These are phyloP conservation scores for Sphaerophoria taeniata DNA, from an alignment of 2,888 invertebrate genomes.

Conservation along the genomic window DNA sequence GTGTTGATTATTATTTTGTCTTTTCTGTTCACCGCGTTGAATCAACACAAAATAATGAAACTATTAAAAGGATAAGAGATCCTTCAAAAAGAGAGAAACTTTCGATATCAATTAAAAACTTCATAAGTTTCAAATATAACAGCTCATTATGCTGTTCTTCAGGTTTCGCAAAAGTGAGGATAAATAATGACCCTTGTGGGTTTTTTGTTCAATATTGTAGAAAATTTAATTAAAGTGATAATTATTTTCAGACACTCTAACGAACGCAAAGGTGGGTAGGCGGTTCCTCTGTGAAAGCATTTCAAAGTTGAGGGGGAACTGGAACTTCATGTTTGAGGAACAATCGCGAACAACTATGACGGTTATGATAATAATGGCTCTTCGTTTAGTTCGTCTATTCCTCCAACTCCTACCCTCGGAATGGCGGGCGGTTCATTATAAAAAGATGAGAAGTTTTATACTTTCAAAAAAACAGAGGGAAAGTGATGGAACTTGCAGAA, in stretches of 20 bases:
- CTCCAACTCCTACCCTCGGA: constrained; percentile 2
- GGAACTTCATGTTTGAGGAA: not conserved
- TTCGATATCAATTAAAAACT: constrained; percentile 73
- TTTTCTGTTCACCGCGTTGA: not conserved
- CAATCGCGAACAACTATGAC: constrained; percentile 26
- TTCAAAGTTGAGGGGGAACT: not conserved
- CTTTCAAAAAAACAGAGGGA: constrained; percentile 26
- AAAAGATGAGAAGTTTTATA: constrained; percentile 70
- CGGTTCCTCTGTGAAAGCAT: constrained; percentile 5
- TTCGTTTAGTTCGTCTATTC: constrained; percentile 24
- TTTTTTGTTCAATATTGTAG: not conserved
- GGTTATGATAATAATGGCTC: constrained; percentile 17
- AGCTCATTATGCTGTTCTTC: constrained; percentile 58
- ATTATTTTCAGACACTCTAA: constrained; percentile 42
- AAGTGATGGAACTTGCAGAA: not conserved
- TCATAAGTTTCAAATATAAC: constrained; percentile 58
- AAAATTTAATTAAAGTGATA: constrained; percentile 70
- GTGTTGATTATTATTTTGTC: constrained; percentile 49
- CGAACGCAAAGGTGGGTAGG: constrained; percentile 27
- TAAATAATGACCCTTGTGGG: constrained; percentile 62
- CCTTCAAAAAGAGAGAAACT: constrained; percentile 32
- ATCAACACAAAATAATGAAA: constrained; percentile 2
- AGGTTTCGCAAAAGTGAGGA: not conserved
- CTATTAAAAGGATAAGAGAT: constrained; percentile 36
- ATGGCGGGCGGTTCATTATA: constrained; percentile 66